phyloP scores from a whole-genome alignment of 2,113 vertebrate species.

The Oreochromis tanganicae region DNA sequence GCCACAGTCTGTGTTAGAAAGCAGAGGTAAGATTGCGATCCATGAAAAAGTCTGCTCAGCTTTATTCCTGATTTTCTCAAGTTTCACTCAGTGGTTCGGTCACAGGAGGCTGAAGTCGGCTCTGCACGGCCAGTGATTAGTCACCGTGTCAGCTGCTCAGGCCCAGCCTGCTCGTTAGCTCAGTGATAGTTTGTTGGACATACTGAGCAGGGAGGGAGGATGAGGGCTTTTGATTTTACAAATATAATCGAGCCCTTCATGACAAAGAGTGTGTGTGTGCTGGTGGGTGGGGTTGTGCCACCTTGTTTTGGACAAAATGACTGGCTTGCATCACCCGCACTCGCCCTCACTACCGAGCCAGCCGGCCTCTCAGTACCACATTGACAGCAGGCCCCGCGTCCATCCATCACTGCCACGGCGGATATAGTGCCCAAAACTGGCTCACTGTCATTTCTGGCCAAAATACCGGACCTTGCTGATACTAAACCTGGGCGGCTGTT shows the following conservation, averaged over 20 bases:
- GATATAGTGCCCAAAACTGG: slow-evolving; percentile 4
- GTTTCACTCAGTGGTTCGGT: not conserved
- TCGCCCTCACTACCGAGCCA: not conserved
- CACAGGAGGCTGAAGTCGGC: not conserved
- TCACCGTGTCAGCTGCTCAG: not conserved
- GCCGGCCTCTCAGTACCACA: slow-evolving; percentile 22
- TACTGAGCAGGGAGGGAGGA: not conserved
- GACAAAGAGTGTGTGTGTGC: not conserved
- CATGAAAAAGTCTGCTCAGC: not conserved
- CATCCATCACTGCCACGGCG: slow-evolving; percentile 36
- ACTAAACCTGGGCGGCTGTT: slow-evolving; percentile 20
- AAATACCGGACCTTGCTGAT: slow-evolving; percentile 13
- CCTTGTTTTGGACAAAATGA: slow-evolving; percentile 55
- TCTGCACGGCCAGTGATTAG: not conserved
- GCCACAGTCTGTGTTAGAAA: not conserved
- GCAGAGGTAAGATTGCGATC: not conserved
- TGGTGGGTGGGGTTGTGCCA: slow-evolving; percentile 9
- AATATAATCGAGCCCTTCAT: slow-evolving; percentile 30
- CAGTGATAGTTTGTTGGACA: slow-evolving; percentile 20
- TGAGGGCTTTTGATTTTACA: slow-evolving; percentile 11
- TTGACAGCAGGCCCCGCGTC: slow-evolving; percentile 11
- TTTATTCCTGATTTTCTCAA: not conserved
- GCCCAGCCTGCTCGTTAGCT: slow-evolving; percentile 13
- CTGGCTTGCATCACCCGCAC: slow-evolving; percentile 19
- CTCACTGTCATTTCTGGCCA: slow-evolving; percentile 41